Conservation (phyloP, 30 jellyfish, hydroid and myxozoan genomes). For the Pseudorhiza aurosa region DNA sequence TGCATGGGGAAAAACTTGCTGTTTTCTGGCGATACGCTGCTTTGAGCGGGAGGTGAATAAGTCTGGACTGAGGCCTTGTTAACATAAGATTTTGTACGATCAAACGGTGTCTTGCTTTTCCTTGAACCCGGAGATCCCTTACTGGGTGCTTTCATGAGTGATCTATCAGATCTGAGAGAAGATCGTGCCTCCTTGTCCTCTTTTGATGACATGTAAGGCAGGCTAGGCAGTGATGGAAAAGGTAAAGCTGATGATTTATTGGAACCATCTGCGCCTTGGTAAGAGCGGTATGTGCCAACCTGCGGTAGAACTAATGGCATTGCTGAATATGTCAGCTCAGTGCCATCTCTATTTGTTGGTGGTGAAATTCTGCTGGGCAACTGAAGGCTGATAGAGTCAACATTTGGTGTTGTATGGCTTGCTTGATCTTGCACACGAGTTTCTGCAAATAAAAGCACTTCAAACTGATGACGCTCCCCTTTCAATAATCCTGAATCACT, state of each 20-base stretch:
- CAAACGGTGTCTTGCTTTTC: conserved; percentile 3
- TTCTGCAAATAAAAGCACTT: no score
- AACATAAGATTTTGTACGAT: not conserved
- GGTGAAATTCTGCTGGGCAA: not conserved
- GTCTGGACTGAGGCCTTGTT: not conserved
- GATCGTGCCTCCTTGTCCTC: conserved; percentile 8
- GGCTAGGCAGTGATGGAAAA: not conserved
- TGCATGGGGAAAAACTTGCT: not conserved
- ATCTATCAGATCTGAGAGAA: conserved; percentile 26
- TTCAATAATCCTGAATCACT: no score
- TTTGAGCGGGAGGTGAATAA: not conserved
- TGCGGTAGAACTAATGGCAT: not conserved
- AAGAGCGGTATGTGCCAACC: not conserved
- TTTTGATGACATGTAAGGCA: not conserved
- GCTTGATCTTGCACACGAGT: not conserved
- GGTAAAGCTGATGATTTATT: not conserved
- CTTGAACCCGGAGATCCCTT: conserved; percentile 43
- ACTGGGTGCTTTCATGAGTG: conserved; percentile 44
- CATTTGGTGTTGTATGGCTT: not conserved
- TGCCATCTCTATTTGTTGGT: not conserved
- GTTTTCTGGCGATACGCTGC: conserved; percentile 3
- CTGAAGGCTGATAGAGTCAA: not conserved
- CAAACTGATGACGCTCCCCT: no score
- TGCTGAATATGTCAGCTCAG: not conserved
- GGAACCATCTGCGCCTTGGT: not conserved